Conservation (phyloP, 2,888 invertebrate species). For the Scelioninae gen. 1 region DNA sequence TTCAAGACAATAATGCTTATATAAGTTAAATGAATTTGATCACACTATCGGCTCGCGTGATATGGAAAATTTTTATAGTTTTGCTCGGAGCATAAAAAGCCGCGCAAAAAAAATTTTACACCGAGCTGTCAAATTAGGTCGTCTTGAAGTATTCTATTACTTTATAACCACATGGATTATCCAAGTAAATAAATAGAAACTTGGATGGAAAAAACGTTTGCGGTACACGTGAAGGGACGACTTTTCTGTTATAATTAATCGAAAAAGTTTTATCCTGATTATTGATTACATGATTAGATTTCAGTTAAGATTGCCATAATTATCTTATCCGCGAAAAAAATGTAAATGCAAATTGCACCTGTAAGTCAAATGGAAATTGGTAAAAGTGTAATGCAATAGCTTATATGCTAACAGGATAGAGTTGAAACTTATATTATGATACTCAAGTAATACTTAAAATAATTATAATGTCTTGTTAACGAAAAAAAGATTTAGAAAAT, state of each 20-base stretch:
- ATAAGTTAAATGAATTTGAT: slow-evolving; percentile 26
- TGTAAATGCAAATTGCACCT: slow-evolving; percentile 32
- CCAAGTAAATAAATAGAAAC: slow-evolving; percentile 21
- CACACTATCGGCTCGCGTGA: not conserved
- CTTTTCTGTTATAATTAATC: slow-evolving; percentile 15
- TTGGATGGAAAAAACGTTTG: not conserved
- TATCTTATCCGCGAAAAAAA: slow-evolving; percentile 6
- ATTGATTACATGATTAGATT: slow-evolving; percentile 46
- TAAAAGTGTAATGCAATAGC: slow-evolving; percentile 31
- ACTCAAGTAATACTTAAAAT: not conserved
- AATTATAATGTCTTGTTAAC: not conserved
- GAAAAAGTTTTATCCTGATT: slow-evolving; percentile 32
- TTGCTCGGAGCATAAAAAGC: slow-evolving; percentile 3
- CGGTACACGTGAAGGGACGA: slow-evolving; percentile 13
- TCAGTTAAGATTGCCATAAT: slow-evolving; percentile 30
- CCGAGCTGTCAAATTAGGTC: slow-evolving; percentile 19
- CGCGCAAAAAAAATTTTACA: not conserved
- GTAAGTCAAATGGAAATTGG: slow-evolving; percentile 21
- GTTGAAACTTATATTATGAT: slow-evolving; percentile 10
- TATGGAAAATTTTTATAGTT: slow-evolving; percentile 7
- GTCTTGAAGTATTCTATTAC: not conserved
- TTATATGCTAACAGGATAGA: slow-evolving; percentile 12
- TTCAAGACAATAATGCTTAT: slow-evolving; percentile 33
- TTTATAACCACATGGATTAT: too few species aligned
- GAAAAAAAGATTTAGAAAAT: not conserved